A percentile compares a stretch with the other conserved stretches of the same genome.
Conservation (phyloP, 2,113 vertebrate species). For the Phaetusa simplex region DNA sequence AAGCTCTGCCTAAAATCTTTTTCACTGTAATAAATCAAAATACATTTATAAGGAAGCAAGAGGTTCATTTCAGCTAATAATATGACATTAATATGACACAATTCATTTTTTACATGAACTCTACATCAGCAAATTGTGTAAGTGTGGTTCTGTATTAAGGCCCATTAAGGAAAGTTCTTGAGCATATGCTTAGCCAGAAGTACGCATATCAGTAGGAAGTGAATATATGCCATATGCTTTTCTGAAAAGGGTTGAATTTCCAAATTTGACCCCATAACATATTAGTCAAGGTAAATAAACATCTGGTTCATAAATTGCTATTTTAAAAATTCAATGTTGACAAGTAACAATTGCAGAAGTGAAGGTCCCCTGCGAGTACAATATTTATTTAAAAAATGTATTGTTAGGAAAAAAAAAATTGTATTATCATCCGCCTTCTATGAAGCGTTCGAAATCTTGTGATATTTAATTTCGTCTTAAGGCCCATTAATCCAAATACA, state of each 20-base stretch:
- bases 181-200: background rate
- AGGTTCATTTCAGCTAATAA: background rate
- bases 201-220: background rate
- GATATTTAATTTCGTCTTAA: background rate
- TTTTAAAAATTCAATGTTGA: background rate
- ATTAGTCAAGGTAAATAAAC: background rate
- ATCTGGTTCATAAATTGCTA: background rate
- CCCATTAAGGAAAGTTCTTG: background rate
- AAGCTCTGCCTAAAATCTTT: background rate
- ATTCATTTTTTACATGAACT: background rate
- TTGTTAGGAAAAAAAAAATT: background rate
- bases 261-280: background rate
- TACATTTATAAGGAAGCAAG: background rate
- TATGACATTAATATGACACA: background rate
- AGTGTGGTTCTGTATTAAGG: background rate
- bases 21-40: background rate
- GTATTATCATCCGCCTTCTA: background rate
- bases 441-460: background rate
- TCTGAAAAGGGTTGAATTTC: background rate
- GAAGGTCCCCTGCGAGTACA: background rate
- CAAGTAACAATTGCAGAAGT: background rate
- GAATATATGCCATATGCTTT: background rate
- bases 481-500: background rate
- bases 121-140: background rate
- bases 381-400: background rate